Evolutionary conservation across 1,140 invertebrate genomes (phyloP), one percentile per base, ranked within the genome.

Genomic region (Drosophila erecta): DNA sequence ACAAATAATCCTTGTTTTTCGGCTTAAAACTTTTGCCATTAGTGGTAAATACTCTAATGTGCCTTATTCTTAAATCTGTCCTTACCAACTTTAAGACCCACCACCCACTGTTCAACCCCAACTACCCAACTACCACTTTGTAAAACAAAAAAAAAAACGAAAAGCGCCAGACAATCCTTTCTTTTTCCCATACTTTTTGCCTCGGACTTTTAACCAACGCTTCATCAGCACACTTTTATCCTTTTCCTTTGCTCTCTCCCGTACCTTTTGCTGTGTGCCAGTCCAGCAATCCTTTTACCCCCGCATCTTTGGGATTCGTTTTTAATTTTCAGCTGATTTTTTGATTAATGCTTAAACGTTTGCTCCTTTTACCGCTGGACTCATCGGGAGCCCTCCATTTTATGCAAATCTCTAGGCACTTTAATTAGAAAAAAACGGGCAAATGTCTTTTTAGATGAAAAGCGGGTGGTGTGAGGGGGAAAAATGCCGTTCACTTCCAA

Each of bases 311-410:
- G 60, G 60, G 41, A 55, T 55, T 64, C 56, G 77, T 85, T 86
- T 86, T 86, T 86, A 79, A 86, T 86, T 86, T 86, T 79, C 75
- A 89, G 71, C 80, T 89, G 84, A 89, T 89, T 84, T 89, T 89
- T 87, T 87, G 84, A 87, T 89, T 87, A 87, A 87, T 87, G 84
- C 84, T 79, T 80, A 81, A 86, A 64, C 83, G 78, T 66, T 64
- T 71, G 81, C 70, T 79, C 49, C 75, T 79, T 76, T 83, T 61
- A 69, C 12, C 10, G 41, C 41, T 8, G 46, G 38, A 40, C 50
- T 47, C 60, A 38, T 46, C 62, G 40, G 47, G 27, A 38, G 27
- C 27, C 27, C 50, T 46, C 60, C 47, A 61, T 79, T 79, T 87
- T 89, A 87, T 87, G 83, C 84, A 87, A 89, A 87, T 89, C 64